Evolutionary conservation across 2,888 invertebrate genomes (phyloP), one percentile per base, ranked within the genome.

Genomic region (Drosophila robusta): DNA sequence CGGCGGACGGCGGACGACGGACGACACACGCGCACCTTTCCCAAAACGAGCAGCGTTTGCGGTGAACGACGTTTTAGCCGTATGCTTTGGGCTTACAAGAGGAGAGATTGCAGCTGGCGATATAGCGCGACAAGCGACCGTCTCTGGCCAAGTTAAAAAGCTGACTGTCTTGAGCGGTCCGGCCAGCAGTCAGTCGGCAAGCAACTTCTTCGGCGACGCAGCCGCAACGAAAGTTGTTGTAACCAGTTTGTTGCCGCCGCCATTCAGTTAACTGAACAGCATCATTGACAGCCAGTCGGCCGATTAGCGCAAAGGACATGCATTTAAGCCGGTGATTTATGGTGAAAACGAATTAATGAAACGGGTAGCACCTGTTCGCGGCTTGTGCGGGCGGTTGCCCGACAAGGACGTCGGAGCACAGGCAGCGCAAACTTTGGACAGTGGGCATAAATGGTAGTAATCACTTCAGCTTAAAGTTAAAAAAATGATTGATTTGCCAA

Each of bases 151-250:
- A 72, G 83, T 58, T 74, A 38, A 77, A 72, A 77, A 57, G 72
- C 71, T 58, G 70, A 83, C 83, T 88, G 68, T 85, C 81, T 82
- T 79, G 45, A 46, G 45, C 41, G 41, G 32, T 34, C 34, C 29
- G 26, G 38, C 34, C 12, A 52, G 55, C 49, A 29, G 49, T 51
- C 55, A 26, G 34, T 45, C 18, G 24, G 39, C 16, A 52, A 57
- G 41, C 78, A 67, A 68, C 85, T 78, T 79, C 71, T 75, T 75
- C 61, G 51, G 44, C 78, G 54, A 62, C 68, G 61, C 54, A 61
- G 39, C 49, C 75, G 64, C 83, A 82, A 86, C 80, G 87, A 80
- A 80, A 82, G 86, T 80, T 82, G 83, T 72, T 72, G 70, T 65
- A 78, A 78, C 85, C 75, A 81, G 80, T 80, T 81, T 84, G 39